A percentile compares a stretch with the other conserved stretches of the same genome.
phyloP scores from a whole-genome alignment of 2,888 invertebrate genomes.

The Harmothoe impar region DNA sequence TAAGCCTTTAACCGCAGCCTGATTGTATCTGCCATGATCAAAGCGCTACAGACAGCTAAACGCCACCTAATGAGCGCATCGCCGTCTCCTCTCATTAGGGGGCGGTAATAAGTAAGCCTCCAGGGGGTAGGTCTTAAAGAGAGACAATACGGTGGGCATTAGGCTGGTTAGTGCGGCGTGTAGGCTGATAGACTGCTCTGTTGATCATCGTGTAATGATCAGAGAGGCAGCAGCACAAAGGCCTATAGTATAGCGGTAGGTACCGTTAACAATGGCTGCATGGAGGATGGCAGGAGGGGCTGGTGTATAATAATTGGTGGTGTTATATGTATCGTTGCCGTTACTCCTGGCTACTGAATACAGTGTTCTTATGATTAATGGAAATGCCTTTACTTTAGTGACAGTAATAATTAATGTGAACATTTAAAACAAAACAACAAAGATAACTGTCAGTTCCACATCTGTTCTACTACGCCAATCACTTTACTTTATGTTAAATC shows the following conservation, averaged over 20 bases:
- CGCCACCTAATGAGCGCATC: slow-evolving; percentile 45
- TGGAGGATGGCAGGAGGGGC: neutral
- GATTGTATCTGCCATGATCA: slow-evolving; percentile 49
- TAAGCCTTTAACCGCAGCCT: slow-evolving; percentile 44
- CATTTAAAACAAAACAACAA: no score
- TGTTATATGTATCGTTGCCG: no score
- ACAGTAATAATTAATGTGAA: no score
- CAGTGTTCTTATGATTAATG: no score
- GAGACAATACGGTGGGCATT: slow-evolving; percentile 49
- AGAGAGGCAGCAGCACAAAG: neutral
- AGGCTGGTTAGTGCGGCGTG: neutral
- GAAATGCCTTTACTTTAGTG: no score
- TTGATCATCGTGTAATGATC: neutral
- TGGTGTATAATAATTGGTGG: neutral
- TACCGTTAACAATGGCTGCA: no score
- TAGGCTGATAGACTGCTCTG: slow-evolving; percentile 49
- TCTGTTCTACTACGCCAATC: no score
- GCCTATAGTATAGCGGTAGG: neutral
- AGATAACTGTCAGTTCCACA: no score
- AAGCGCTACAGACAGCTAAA: slow-evolving; percentile 11
- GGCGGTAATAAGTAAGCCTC: slow-evolving; percentile 47
- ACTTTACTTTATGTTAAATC: no score
- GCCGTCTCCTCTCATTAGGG: slow-evolving; percentile 40
- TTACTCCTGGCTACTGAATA: no score
- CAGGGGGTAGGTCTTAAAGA: slow-evolving; percentile 17